These are phyloP conservation scores for Byasa hedistus DNA, from an alignment of 2,888 invertebrate genomes.

Conservation along the genomic window DNA sequence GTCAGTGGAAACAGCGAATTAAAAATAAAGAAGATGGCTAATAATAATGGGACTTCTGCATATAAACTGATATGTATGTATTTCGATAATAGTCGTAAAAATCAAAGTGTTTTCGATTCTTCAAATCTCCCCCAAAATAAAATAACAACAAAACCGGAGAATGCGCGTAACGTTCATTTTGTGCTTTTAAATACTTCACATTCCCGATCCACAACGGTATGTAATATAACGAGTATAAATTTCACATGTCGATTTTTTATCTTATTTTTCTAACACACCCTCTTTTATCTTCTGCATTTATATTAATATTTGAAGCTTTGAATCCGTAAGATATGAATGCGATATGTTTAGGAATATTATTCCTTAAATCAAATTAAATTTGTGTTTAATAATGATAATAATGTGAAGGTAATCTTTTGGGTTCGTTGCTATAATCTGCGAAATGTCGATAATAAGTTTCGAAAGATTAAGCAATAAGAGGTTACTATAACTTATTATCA, in stretches of 20 bases:
- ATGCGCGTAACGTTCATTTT: conserved; percentile 43
- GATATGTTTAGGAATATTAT: background rate
- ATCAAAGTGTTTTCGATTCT: conserved; percentile 29
- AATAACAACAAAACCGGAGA: conserved; percentile 50
- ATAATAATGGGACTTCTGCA: background rate
- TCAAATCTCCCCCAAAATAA: conserved; percentile 46
- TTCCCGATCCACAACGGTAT: conserved; percentile 60
- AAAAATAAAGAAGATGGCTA: no score
- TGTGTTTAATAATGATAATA: background rate
- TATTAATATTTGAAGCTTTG: conserved; percentile 29
- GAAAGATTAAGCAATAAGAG: no score
- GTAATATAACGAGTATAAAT: conserved; percentile 70
- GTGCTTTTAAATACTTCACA: conserved; percentile 66
- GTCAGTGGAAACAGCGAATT: no score
- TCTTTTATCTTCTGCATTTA: conserved; percentile 47
- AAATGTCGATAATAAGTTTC: no score
- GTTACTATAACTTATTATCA: no score
- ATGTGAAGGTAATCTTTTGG: background rate
- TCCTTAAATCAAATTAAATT: background rate
- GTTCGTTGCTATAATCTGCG: no score
- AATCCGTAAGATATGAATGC: background rate
- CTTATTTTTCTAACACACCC: conserved; percentile 50
- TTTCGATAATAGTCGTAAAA: background rate
- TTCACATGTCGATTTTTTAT: conserved; percentile 56
- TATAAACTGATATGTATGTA: background rate